These are phyloP conservation scores for Aethina tumida DNA, from an alignment of 1,140 invertebrate genomes.

Conservation along the genomic window DNA sequence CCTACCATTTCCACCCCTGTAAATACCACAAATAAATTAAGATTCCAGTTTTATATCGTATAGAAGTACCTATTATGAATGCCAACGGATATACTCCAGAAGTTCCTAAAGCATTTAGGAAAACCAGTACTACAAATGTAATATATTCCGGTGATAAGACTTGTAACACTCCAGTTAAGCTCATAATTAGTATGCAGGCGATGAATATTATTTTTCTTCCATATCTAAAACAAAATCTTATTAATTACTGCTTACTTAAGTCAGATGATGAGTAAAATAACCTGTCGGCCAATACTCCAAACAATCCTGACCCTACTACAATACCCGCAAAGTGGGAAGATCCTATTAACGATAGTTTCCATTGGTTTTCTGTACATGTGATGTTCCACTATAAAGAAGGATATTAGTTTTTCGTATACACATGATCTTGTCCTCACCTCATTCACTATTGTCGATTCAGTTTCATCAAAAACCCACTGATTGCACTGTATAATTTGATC, in stretches of 20 bases:
- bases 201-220: slow-evolving; percentile 50
- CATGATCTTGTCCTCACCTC: slow-evolving; percentile 35
- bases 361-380: slow-evolving; percentile 48
- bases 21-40: slow-evolving; percentile 4
- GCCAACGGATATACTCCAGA: slow-evolving; percentile 50
- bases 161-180: slow-evolving; percentile 43
- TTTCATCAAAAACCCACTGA: slow-evolving; percentile 40
- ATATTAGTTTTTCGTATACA: not conserved
- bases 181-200: slow-evolving; percentile 44
- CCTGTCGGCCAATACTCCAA: slow-evolving; percentile 49
- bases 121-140: slow-evolving; percentile 44
- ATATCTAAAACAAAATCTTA: slow-evolving; percentile 38
- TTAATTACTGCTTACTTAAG: too few relatives aligned
- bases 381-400: slow-evolving; percentile 43
- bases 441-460: slow-evolving; percentile 45
- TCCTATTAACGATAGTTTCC: slow-evolving; percentile 53
- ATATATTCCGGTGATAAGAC: slow-evolving; percentile 44
- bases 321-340: slow-evolving; percentile 51
- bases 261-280: too few relatives aligned
- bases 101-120: slow-evolving; percentile 48
- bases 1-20: slow-evolving; percentile 58
- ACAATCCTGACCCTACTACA: slow-evolving; percentile 45
- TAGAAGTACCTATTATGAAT: slow-evolving; percentile 47
- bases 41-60: not conserved
- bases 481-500: slow-evolving; percentile 32